Evolutionary conservation across 2,888 invertebrate species (phyloP).

Genomic region (Odontocolon sp.): DNA sequence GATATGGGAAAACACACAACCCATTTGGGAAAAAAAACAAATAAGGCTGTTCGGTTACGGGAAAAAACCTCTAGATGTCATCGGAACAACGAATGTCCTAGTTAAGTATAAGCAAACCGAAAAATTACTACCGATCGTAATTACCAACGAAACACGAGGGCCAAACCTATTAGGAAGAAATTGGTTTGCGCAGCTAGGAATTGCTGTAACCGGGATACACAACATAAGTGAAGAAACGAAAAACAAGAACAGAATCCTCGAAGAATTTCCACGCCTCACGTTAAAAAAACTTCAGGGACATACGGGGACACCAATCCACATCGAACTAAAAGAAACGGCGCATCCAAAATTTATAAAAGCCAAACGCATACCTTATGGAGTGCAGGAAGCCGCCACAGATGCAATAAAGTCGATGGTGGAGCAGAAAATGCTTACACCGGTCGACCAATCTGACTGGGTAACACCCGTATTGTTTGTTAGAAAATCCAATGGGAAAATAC

Average conservation of each 20-base stretch:
- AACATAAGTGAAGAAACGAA: constrained; percentile 14
- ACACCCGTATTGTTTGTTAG: constrained; percentile 58
- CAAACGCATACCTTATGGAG: constrained; percentile 45
- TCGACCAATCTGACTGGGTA: constrained; percentile 60
- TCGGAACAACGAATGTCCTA: constrained; percentile 19
- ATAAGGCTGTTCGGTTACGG: constrained; percentile 23
- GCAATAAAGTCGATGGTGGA: constrained; percentile 44
- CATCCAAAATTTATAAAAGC: constrained; percentile 49
- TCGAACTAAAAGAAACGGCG: constrained; percentile 45
- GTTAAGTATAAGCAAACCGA: constrained; percentile 16
- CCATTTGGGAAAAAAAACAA: constrained; percentile 13
- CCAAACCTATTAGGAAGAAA: constrained; percentile 49
- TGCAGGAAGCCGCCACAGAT: constrained; percentile 31
- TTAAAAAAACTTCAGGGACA: constrained; percentile 28
- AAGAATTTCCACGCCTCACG: constrained; percentile 35
- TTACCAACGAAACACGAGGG: constrained; percentile 37
- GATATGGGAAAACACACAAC: constrained; percentile 28
- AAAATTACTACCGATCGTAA: constrained; percentile 30
- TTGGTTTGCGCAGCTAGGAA: constrained; percentile 50
- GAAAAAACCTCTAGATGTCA: constrained; percentile 31
- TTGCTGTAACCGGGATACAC: constrained; percentile 43
- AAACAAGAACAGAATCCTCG: constrained; percentile 3
- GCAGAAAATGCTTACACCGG: constrained; percentile 43
- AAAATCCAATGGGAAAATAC: constrained; percentile 55
- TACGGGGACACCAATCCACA: constrained; percentile 26